phyloP scores from a whole-genome alignment of 2,888 invertebrate species.

The Drosophila tanythrix region DNA sequence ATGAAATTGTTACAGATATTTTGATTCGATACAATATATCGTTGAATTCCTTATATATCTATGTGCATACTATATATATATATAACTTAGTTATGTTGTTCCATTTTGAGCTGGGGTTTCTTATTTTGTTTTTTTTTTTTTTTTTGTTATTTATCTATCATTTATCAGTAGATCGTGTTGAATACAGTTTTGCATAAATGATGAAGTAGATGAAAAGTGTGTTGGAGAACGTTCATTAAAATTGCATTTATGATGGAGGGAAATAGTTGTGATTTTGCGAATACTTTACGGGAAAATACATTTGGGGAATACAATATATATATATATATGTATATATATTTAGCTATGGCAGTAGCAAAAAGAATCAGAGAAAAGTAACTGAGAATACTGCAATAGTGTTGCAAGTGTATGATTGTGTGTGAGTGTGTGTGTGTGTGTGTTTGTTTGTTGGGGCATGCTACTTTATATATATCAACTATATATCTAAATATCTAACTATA shows the following conservation, averaged over 20 bases:
- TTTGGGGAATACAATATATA: slow-evolving; percentile 42
- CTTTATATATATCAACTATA: slow-evolving; percentile 22
- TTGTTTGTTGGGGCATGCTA: slow-evolving; percentile 18
- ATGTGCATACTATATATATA: slow-evolving; percentile 4
- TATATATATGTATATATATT: slow-evolving; percentile 28
- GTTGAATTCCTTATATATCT: slow-evolving; percentile 26
- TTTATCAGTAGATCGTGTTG: slow-evolving; percentile 35
- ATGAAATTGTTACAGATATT: slow-evolving; percentile 71
- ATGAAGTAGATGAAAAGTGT: slow-evolving; percentile 6
- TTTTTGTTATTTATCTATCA: slow-evolving; percentile 12
- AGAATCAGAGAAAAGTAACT: slow-evolving; percentile 46
- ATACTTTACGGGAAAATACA: slow-evolving; percentile 62
- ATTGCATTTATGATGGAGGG: slow-evolving; percentile 27
- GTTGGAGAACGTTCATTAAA: slow-evolving; percentile 18
- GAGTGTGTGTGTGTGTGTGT: slow-evolving; percentile 17
- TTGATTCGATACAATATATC: slow-evolving; percentile 45
- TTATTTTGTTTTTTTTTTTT: slow-evolving; percentile 7
- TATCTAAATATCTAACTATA: slow-evolving; percentile 14
- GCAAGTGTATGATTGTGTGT: slow-evolving; percentile 35
- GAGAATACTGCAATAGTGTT: slow-evolving; percentile 71
- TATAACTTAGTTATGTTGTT: slow-evolving; percentile 52
- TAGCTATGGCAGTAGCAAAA: slow-evolving; percentile 75
- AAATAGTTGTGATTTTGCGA: slow-evolving; percentile 21
- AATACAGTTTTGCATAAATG: slow-evolving; percentile 25
- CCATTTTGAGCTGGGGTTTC: slow-evolving; percentile 55